Evolutionary conservation across 2,113 vertebrate species (phyloP).

Genomic region (Nettapus auritus): DNA sequence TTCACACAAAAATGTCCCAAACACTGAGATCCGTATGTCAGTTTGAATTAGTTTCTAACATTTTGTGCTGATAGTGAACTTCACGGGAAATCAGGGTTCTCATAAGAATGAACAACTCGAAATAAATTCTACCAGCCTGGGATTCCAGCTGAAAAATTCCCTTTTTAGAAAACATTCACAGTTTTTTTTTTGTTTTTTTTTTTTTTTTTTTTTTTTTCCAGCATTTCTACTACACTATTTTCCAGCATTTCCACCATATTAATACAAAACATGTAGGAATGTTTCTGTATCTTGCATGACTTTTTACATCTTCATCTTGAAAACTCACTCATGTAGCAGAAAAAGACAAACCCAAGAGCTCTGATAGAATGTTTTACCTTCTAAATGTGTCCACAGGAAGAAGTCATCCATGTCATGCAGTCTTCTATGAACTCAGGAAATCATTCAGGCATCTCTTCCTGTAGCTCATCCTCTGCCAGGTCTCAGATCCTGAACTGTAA

Average conservation of each 20-base stretch:
- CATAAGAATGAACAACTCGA: background rate
- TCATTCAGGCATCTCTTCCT: slow-evolving; percentile 13
- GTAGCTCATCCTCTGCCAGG: background rate
- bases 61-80: background rate
- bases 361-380: slow-evolving; percentile 57
- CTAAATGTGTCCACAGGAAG: slow-evolving; percentile 76
- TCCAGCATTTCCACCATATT: background rate
- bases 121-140: background rate
- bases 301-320: background rate
- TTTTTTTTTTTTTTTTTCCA: background rate
- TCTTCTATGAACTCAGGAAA: background rate
- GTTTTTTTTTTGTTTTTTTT: no score
- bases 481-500: background rate
- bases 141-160: background rate
- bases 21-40: background rate
- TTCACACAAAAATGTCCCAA: background rate
- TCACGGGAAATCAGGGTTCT: background rate
- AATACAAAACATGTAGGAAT: background rate
- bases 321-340: background rate
- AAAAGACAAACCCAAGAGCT: background rate
- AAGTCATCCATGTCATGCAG: slow-evolving; percentile 39
- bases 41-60: background rate
- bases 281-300: background rate
- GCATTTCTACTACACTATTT: background rate
- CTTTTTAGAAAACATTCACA: accelerated